Conservation (phyloP, 2,888 invertebrate species). For the Cataglyphis albicans region DNA sequence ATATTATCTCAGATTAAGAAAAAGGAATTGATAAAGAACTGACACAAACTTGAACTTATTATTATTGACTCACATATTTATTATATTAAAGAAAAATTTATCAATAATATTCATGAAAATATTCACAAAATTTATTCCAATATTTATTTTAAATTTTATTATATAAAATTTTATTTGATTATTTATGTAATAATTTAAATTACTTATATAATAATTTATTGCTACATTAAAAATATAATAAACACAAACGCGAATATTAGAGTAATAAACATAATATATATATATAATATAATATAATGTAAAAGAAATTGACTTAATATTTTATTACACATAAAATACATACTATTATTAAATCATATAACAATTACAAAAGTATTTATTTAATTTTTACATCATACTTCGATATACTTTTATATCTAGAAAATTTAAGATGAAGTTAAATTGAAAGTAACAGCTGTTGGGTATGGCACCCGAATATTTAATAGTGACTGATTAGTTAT, state of each 20-base stretch:
- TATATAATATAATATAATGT: background rate
- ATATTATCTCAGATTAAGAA: no score
- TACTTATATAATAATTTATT: background rate
- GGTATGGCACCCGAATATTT: slow-evolving; percentile 83
- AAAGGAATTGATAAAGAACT: no score
- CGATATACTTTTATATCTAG: background rate
- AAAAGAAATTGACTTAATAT: slow-evolving; percentile 12
- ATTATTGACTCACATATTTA: background rate
- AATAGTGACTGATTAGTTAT: slow-evolving; percentile 63
- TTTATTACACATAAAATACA: slow-evolving; percentile 69
- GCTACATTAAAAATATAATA: background rate
- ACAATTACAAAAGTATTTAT: slow-evolving; percentile 6
- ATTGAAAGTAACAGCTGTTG: slow-evolving; percentile 69
- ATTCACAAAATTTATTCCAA: background rate
- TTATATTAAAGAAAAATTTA: background rate
- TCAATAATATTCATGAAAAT: background rate
- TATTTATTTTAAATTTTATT: background rate
- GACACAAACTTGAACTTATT: background rate
- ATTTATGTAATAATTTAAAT: no score
- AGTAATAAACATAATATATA: background rate
- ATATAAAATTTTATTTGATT: no score
- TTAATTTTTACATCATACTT: slow-evolving; percentile 22
- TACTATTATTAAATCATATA: slow-evolving; percentile 2
- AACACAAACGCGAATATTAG: background rate
- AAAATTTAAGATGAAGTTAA: slow-evolving; percentile 16